phyloP scores from a whole-genome alignment of 1,140 invertebrate genomes.

The Telenomus remus region DNA sequence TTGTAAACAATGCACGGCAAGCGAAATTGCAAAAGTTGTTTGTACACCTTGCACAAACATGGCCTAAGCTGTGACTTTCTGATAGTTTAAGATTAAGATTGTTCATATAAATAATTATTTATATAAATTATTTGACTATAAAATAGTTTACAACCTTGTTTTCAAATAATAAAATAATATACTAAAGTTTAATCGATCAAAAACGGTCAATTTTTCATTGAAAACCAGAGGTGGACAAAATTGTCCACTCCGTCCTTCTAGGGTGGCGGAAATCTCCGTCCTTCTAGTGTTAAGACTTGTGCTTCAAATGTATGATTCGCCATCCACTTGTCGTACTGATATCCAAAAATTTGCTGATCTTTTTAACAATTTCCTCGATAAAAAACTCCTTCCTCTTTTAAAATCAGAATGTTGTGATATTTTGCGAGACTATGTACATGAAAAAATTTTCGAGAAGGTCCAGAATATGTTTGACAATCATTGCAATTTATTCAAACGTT shows the following conservation, averaged over 20 bases:
- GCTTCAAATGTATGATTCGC: too few species aligned
- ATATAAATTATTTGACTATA: neutral
- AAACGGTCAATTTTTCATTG: slow-evolving; percentile 1
- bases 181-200: neutral
- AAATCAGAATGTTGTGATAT: too few species aligned
- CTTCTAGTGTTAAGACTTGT: slow-evolving; percentile 3
- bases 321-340: too few species aligned
- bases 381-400: too few species aligned
- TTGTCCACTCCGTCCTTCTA: slow-evolving; percentile 7
- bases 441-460: too few species aligned
- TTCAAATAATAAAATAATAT: neutral
- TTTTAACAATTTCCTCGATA: too few species aligned
- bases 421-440: too few species aligned
- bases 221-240: slow-evolving; percentile 5
- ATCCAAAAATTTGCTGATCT: too few species aligned
- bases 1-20: slow-evolving; percentile 4
- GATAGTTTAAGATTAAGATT: slow-evolving; percentile 1
- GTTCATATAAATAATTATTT: slow-evolving; percentile 6
- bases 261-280: slow-evolving; percentile 3
- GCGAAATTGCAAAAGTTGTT: slow-evolving; percentile 5
- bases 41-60: slow-evolving; percentile 6
- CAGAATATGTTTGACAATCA: too few species aligned
- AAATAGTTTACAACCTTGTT: neutral
- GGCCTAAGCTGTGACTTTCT: neutral
- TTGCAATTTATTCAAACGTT: too few species aligned